A percentile compares a stretch with the other conserved stretches of the same genome.
phyloP scores from a whole-genome alignment of 1,140 invertebrate genomes.

The Drosophila saltans region DNA sequence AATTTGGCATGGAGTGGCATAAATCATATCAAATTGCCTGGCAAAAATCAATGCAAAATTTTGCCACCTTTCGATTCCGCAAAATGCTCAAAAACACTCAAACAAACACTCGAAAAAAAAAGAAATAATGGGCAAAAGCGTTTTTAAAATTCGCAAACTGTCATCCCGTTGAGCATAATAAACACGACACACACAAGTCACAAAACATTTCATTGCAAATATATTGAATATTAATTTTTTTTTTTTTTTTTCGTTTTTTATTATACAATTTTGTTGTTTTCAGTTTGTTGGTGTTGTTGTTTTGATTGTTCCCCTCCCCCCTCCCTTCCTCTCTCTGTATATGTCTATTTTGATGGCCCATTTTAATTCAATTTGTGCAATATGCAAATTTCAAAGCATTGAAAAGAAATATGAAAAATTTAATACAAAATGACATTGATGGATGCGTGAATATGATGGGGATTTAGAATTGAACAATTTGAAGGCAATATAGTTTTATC shows the following conservation, averaged over 20 bases:
- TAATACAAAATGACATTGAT: constrained; percentile 59
- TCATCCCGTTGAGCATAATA: constrained; percentile 58
- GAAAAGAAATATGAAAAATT: constrained; percentile 49
- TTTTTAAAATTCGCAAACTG: constrained; percentile 73
- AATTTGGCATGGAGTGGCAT: constrained; percentile 51
- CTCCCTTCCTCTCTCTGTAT: not conserved
- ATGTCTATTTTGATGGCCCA: constrained; percentile 45
- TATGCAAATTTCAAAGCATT: constrained; percentile 22
- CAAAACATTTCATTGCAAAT: constrained; percentile 73
- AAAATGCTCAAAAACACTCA: constrained; percentile 17
- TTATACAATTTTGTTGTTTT: constrained; percentile 3
- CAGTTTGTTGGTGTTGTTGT: not conserved
- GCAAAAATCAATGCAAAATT: constrained; percentile 6
- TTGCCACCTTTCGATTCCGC: constrained; percentile 40
- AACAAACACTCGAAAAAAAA: constrained; percentile 21
- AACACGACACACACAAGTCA: constrained; percentile 57
- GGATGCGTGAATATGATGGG: constrained; percentile 26
- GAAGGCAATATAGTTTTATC: constrained; percentile 22
- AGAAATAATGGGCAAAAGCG: constrained; percentile 31
- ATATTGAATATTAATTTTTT: constrained; percentile 75
- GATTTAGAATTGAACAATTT: constrained; percentile 24
- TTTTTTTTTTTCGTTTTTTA: constrained; percentile 21
- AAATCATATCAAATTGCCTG: constrained; percentile 62
- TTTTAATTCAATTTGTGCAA: constrained; percentile 68
- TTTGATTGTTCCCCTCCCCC: not conserved